Evolutionary conservation across 2,113 vertebrate species (phyloP), one percentile per base, ranked within the genome.

Genomic region (Hypanus sabinus): DNA sequence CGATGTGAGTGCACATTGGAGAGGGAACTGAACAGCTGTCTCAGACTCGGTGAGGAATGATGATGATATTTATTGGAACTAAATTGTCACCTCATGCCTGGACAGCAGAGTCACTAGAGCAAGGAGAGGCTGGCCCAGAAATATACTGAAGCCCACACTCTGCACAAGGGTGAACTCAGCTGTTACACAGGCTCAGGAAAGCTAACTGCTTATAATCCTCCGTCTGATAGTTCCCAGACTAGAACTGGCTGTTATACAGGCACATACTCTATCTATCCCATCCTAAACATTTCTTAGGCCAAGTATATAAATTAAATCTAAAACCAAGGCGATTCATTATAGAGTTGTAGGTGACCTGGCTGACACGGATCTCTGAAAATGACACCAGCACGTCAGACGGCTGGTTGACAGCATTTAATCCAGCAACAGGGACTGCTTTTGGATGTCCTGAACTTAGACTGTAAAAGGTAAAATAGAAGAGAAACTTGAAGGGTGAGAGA

Each of bases 21-120:
- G 46, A 18, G 33, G 70, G 70, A 68, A 93, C 36, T 16, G 70
- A 93, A 75, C 91, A 93, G 91, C 91, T 93, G 91, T 55, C 70
- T 93, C 70, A 12, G 70, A 9, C 68, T 75, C 91, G 73, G 55
- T 71, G 33, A 93, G 36, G 2, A 90, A 90, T 1, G 22, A 22
- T 22, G 90, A 7, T 20, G 6, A 38, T 46, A 70, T 22, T 92
- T 70, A 46, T 16, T 11, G 70, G 91, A 24, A 93, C 10, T 68
- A 38, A 68, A 18, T 36, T n/a, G 10, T 36, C 33, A 55, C 38
- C 91, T 93, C 5, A 24, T 55, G 70, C 36, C 36, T 68, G 22
- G 90, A 71, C 90, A 93, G 90, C 38, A 33, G 6, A 62, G 87
- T n/a, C 87, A 20, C 46, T 73, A 70, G 68, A 75, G 1, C 70